These are phyloP conservation scores for Sebastes variabilis DNA, from an alignment of 2,797 vertebrate species.

Conservation along the genomic window DNA sequence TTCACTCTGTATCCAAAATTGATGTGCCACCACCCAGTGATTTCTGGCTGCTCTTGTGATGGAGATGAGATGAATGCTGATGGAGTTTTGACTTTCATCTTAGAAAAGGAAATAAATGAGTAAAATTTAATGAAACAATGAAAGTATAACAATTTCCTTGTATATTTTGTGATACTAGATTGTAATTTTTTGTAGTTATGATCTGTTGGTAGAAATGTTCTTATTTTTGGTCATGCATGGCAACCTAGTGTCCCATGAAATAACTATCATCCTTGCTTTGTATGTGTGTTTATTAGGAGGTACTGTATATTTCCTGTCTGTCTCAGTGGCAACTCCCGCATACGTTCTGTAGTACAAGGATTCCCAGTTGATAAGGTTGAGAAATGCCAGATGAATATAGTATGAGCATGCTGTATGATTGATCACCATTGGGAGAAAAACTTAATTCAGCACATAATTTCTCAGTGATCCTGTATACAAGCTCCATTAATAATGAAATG, in stretches of 20 bases:
- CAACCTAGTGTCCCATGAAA: not conserved
- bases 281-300: not conserved
- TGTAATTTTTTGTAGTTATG: not conserved
- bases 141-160: not conserved
- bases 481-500: conserved; percentile 8
- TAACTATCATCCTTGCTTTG: not conserved
- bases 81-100: conserved; percentile 26
- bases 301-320: not conserved
- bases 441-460: not conserved
- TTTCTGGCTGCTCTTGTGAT: conserved; percentile 34
- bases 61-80: conserved; percentile 23
- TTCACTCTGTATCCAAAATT: conserved; percentile 25
- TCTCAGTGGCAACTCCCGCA: not conserved
- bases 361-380: not conserved
- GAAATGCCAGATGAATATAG: not conserved
- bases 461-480: not conserved
- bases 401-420: not conserved
- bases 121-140: not conserved
- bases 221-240: not conserved
- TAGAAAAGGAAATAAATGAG: conserved; percentile 8
- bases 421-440: not conserved
- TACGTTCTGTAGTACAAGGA: not conserved
- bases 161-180: not conserved
- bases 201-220: not conserved
- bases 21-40: conserved; percentile 22